Base-by-base conservation (phyloP, 1,140 invertebrate species). In the Aphis craccivora region DNA sequence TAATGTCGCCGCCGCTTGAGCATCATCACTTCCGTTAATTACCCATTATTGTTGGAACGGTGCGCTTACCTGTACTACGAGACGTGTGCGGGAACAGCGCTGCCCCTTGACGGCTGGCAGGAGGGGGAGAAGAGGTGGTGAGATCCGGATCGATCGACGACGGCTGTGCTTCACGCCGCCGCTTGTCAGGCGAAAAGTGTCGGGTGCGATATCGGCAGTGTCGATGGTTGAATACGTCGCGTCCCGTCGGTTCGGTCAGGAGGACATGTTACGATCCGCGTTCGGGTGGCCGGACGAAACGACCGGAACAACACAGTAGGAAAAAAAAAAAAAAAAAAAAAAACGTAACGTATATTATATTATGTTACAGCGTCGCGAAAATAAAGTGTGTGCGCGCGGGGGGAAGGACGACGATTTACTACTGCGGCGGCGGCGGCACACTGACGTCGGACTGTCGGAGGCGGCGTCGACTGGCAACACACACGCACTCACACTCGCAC, bases 371-470 rank as follows among this genome's bases (percentile, higher is more conserved):
- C 3, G 37, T 40, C 30, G 60, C 60, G 30, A 76, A 18, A n/a
- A n/a, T 14, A n/a, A 76, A 76, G n/a, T n/a, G 60, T 76, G 60
- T 14, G 60, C n/a, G 11, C 84, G 40, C 40, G 40, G 40, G 23
- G 84, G 60, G 60, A 76, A 76, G 60, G 60, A 76, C 60, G n/a
- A 76, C 60, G 60, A n/a, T 76, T 45, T 84, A 84, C 40, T 25
- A 43, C 60, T 76, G 30, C 25, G 53, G 55, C 88, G 88, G 55
- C 88, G 88, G 45, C 22, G 30, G 37, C 51, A 45, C 35, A 90
- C 35, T 90, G 45, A 60, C 35, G 88, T 53, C 88, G 88, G 88
- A 89, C 86, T 40, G 48, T 43, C 87, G 87, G 53, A 40, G 89
- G 55, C 60, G 76, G 76, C 45, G 91, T 35, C 90, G 55, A 45